A percentile compares a stretch with the other conserved stretches of the same genome.
Conservation (phyloP, 2,888 invertebrate species). For the Diaprepes abbreviatus region DNA sequence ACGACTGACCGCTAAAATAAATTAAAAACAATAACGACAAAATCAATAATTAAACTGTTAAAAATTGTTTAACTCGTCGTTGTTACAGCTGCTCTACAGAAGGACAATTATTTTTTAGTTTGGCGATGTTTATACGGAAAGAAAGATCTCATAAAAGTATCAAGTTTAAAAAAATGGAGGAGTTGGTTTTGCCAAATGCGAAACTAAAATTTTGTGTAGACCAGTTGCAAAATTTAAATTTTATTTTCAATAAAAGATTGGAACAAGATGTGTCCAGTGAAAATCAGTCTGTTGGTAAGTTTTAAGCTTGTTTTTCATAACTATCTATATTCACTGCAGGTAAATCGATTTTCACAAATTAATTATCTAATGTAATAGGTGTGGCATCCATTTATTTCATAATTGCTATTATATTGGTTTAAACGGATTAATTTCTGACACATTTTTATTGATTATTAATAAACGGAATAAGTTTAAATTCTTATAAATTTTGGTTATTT, state of each 20-base stretch:
- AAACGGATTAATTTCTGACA: too few species aligned
- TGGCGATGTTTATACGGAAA: conserved; percentile 55
- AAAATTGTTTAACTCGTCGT: conserved; percentile 2
- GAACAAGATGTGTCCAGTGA: conserved; percentile 34
- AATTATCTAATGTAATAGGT: background rate
- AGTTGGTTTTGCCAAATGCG: conserved; percentile 67
- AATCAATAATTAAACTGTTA: conserved; percentile 45
- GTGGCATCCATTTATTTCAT: too few species aligned
- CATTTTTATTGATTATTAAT: too few species aligned
- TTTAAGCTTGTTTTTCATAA: background rate
- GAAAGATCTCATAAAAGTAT: conserved; percentile 51
- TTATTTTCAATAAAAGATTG: conserved; percentile 64
- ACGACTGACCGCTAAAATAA: conserved; percentile 22
- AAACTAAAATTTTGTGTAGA: conserved; percentile 69
- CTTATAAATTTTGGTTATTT: too few species aligned
- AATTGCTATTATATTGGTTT: too few species aligned
- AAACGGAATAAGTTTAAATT: too few species aligned
- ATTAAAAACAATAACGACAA: conserved; percentile 33
- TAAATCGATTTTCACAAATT: background rate
- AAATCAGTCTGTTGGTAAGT: conserved; percentile 29
- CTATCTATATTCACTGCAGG: too few species aligned
- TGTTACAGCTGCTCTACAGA: conserved; percentile 16
- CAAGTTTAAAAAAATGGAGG: conserved; percentile 62
- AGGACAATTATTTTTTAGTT: conserved; percentile 19
- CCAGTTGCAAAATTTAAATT: conserved; percentile 70